Evolutionary conservation across 2,888 invertebrate genomes (phyloP), one percentile per base, ranked within the genome.

Genomic region (Allygus modestus): DNA sequence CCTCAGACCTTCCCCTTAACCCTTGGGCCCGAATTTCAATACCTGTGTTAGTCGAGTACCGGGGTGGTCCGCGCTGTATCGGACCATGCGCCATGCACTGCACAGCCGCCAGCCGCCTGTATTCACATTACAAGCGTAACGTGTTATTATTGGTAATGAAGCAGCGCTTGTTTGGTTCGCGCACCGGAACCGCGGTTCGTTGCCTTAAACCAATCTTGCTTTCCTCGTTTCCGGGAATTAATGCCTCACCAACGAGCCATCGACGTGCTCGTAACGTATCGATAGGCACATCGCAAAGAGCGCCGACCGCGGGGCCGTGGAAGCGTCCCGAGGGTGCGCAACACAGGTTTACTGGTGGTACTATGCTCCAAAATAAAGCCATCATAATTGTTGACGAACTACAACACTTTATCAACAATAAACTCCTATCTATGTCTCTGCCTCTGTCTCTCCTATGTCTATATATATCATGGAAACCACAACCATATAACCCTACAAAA

Each of bases 191-290:
- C 58, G 33, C 79, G 79, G 79, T 79, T 79, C 79, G 79, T 79
- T 79, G 79, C 79, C 37, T 79, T 79, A 58, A 79, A 79, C 79
- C 79, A 79, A 79, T 79, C 79, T 79, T 79, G 79, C 75, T 79
- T 79, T 58, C 79, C 79, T 79, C 79, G 79, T 79, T 79, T 79
- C 79, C 79, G 79, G 79, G 79, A 79, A 79, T 79, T 79, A 79
- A 79, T 79, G 51, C 58, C 23, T 46, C 79, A 37, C 33, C 79
- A 79, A 79, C 79, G 54, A 79, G 79, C 54, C 79, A 79, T 79
- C 58, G 79, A 77, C 46, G 51, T 26, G 77, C 51, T 75, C 17
- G 12, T 37, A 46, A 77, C 77, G 51, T 77, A 77, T 77, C 77
- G 51, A 77, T 77, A 28, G 46, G 2, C 71, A 31, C 31, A 46